Base-by-base conservation (phyloP, 2,113 vertebrate genomes). In the Promerops cafer region DNA sequence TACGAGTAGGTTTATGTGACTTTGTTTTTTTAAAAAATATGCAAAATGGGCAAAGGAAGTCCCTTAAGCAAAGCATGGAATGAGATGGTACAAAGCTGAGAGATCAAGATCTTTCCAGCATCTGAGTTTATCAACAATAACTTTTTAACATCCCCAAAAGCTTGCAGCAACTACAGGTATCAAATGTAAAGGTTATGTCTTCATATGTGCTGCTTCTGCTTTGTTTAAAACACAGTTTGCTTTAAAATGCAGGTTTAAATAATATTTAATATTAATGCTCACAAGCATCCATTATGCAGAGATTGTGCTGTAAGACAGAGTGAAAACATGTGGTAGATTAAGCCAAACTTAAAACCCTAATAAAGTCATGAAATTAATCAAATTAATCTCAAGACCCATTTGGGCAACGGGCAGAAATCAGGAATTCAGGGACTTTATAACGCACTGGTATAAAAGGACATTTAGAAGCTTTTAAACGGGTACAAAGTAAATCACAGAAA, bases 1-100 rank as follows among this genome's bases (percentile, higher is more conserved):
- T 0, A 1, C 11, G 13, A 60, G 31, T 15, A 50, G 19, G 10
- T 26, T n/a, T 63, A 9, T 10, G 11, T 37, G 52, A 33, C 30
- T 80, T 69, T 31, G 37, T 59, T 83, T 39, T 45, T 35, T 12
- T 0, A 6, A n/a, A 49, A 42, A 37, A 28, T 17, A 52, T 1
- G 6, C 15, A 87, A 72, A 88, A 45, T 13, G 47, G 57, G 40
- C 26, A 27, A 20, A 64, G 75, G 50, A 93, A 30, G 18, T 40
- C n/a, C 27, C 57, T 78, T 27, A 63, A 63, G 31, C 18, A 37
- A 80, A 50, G 23, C 7, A 57, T 5, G 22, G 26, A 16, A 45
- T 30, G 16, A 80, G 79, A 69, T 22, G 30, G 7, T 7, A 57
- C 6, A 33, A 74, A 57, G 50, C 35, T 83, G 66, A 74, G 40